Evolutionary conservation across 2,888 invertebrate species (phyloP).

Genomic region (Phalera bucephala): DNA sequence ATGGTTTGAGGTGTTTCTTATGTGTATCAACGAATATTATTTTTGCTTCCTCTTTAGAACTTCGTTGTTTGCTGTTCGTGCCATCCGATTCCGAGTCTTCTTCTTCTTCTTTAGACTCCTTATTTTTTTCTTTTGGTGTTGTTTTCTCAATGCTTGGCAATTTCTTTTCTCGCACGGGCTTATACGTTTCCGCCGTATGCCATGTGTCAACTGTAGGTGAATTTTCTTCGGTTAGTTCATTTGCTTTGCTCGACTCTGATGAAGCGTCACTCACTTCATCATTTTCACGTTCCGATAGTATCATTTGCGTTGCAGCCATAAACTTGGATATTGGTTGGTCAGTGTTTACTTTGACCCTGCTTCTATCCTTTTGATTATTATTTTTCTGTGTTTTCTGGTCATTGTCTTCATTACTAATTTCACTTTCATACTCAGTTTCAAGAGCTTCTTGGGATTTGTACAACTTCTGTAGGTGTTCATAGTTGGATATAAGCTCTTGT

Average conservation of each 20-base stretch:
- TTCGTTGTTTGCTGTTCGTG: neutral
- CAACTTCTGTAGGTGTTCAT: slow-evolving; percentile 49
- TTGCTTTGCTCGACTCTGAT: neutral
- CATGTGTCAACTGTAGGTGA: too few species aligned
- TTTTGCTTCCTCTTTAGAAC: slow-evolving; percentile 3
- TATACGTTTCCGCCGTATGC: too few species aligned
- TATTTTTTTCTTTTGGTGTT: neutral
- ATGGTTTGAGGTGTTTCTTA: slow-evolving; percentile 8
- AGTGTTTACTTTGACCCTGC: neutral
- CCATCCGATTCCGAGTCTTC: neutral
- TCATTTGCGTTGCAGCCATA: slow-evolving; percentile 36
- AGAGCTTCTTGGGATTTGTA: slow-evolving; percentile 39
- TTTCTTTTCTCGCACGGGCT: too few species aligned
- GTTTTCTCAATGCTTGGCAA: too few species aligned
- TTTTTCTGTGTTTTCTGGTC: slow-evolving; percentile 6
- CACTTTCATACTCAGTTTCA: slow-evolving; percentile 21
- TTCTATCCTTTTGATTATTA: slow-evolving; percentile 2
- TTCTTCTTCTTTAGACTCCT: slow-evolving; percentile 5
- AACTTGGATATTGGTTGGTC: slow-evolving; percentile 1
- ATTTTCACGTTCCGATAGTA: slow-evolving; percentile 27
- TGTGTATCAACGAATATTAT: slow-evolving; percentile 23
- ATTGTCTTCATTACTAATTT: slow-evolving; percentile 20
- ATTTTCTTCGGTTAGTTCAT: neutral
- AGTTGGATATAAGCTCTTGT: slow-evolving; percentile 54
- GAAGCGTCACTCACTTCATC: neutral